These are phyloP conservation scores for Lycocorax pyrrhopterus DNA, from an alignment of 2,113 vertebrate genomes.

Conservation along the genomic window DNA sequence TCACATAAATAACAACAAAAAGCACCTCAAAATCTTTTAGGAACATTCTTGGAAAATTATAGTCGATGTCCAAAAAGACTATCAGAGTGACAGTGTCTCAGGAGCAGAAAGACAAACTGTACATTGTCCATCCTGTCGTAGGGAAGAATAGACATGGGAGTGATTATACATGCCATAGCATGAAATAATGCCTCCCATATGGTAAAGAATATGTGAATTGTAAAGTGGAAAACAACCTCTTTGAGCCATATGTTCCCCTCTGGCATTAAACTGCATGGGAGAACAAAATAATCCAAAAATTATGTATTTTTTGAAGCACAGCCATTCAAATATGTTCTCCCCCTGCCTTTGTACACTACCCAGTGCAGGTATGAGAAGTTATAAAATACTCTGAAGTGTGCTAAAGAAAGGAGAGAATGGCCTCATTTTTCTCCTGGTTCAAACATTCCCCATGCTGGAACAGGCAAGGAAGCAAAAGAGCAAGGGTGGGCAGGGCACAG, in stretches of 20 bases:
- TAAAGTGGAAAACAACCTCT: not conserved
- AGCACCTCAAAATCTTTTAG: not conserved
- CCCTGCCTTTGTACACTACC: not conserved
- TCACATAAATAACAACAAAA: not conserved
- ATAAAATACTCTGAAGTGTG: not conserved
- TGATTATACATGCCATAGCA: not conserved
- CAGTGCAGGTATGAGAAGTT: not conserved
- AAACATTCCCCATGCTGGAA: not conserved
- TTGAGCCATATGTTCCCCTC: not conserved
- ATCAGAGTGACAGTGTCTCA: not conserved
- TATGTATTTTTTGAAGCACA: not conserved
- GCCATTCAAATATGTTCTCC: not conserved
- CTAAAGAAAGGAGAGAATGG: not conserved
- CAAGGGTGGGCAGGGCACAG: not conserved
- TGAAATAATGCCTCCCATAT: not conserved
- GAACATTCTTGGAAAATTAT: not conserved
- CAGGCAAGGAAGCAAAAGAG: not conserved
- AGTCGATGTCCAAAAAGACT: not conserved
- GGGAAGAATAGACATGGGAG: not conserved
- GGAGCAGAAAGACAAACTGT: not conserved
- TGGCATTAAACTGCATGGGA: not conserved
- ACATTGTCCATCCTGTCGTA: not conserved
- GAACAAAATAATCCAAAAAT: conserved; percentile 40
- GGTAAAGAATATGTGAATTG: not conserved
- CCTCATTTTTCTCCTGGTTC: not conserved